phyloP scores from a whole-genome alignment of 2,113 vertebrate genomes.

The Nothobranchius furzeri region DNA sequence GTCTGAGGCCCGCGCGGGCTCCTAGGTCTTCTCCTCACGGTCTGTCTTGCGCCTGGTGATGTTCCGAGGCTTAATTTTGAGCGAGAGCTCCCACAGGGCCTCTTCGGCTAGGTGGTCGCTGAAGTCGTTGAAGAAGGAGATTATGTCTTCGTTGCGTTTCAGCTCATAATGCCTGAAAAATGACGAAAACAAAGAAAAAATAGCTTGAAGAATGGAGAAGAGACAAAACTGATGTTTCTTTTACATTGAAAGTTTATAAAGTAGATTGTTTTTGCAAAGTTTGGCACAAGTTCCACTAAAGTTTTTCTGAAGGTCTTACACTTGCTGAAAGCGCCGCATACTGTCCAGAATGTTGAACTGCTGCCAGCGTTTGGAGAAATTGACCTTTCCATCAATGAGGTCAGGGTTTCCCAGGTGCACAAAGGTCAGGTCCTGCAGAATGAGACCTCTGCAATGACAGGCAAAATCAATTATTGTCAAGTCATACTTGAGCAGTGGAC shows the following conservation, averaged over 20 bases:
- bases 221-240: neutral
- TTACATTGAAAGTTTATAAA: too few species aligned
- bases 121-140: slow-evolving; percentile 98
- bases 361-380: slow-evolving; percentile 99
- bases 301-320: slow-evolving; percentile 79
- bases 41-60: slow-evolving; percentile 91
- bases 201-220: slow-evolving; percentile 1
- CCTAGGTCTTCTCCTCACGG: slow-evolving; percentile 95
- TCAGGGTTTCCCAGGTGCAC: slow-evolving; percentile 98
- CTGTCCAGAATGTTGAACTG: slow-evolving; percentile 99
- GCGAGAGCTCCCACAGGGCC: slow-evolving; percentile 96
- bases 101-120: slow-evolving; percentile 98
- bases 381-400: slow-evolving; percentile 94
- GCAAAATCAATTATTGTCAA: too few species aligned
- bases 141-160: slow-evolving; percentile 93
- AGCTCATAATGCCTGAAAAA: slow-evolving; percentile 91
- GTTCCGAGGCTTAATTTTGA: slow-evolving; percentile 97
- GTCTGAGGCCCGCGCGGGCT: slow-evolving; percentile 4
- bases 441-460: slow-evolving; percentile 85
- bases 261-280: too few species aligned
- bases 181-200: neutral
- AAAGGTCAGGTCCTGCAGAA: slow-evolving; percentile 97
- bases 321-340: slow-evolving; percentile 99
- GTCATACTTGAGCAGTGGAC: neutral
- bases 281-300: neutral